Conservation (phyloP, 2,888 invertebrate genomes). For the Ecliptopera silaceata region DNA sequence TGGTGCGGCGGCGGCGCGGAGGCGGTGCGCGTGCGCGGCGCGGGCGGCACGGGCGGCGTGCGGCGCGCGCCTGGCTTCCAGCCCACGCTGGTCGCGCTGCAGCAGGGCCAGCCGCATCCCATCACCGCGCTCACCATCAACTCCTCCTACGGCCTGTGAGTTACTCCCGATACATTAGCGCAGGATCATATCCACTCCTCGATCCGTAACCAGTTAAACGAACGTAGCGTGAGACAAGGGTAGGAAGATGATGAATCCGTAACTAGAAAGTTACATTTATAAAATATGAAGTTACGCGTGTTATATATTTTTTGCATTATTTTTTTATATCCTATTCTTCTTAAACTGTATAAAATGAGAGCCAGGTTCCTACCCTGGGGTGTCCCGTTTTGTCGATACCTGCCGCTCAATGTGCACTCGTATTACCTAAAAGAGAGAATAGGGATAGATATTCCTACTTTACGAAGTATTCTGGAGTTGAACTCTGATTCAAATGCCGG, state of each 20-base stretch:
- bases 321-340: too few species aligned
- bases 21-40: conserved; percentile 65
- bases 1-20: conserved; percentile 45
- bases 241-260: too few species aligned
- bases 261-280: too few species aligned
- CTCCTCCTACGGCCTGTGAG: conserved; percentile 98
- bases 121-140: conserved; percentile 96
- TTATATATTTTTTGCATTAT: too few species aligned
- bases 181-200: too few species aligned
- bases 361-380: background rate
- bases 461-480: background rate
- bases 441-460: too few species aligned
- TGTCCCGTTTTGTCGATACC: background rate
- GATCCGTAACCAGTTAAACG: too few species aligned
- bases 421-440: too few species aligned
- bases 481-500: background rate
- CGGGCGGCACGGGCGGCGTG: conserved; percentile 70
- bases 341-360: background rate
- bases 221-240: too few species aligned
- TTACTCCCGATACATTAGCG: conserved; percentile 48
- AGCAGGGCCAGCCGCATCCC: conserved; percentile 92
- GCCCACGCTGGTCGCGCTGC: conserved; percentile 96
- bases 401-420: too few species aligned
- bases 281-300: too few species aligned
- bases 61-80: conserved; percentile 98